Percentiles rank a stretch among this genome's conserved stretches.
phyloP scores from a whole-genome alignment of 2,113 vertebrate species.

The Notarius lentiginosus region DNA sequence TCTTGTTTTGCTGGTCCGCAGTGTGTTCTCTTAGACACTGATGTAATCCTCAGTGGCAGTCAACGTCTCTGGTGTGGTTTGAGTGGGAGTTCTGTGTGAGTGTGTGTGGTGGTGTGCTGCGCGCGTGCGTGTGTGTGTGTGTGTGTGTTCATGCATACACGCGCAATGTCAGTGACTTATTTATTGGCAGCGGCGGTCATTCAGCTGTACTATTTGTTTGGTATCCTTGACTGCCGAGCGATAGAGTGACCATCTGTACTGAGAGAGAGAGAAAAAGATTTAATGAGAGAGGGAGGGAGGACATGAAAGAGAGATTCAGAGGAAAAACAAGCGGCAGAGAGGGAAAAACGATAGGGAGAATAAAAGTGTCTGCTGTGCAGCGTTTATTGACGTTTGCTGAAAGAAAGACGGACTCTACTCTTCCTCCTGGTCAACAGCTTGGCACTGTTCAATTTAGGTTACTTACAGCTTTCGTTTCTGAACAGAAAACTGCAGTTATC shows the following conservation, averaged over 20 bases:
- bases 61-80: constrained; percentile 12
- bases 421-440: background rate
- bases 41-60: constrained; percentile 9
- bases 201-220: constrained; percentile 30
- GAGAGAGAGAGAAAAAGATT: background rate
- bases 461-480: background rate
- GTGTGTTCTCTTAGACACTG: background rate
- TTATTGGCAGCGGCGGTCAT: background rate
- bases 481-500: background rate
- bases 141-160: background rate
- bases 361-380: background rate
- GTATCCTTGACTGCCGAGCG: constrained; percentile 19
- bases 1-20: background rate
- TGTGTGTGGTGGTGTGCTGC: background rate
- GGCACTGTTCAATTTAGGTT: background rate
- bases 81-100: background rate
- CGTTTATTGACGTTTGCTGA: background rate
- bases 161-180: background rate
- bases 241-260: background rate
- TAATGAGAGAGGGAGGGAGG: background rate
- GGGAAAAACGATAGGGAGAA: background rate
- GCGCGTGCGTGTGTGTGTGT: background rate
- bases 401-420: background rate
- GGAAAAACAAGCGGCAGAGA: background rate
- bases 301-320: background rate